Conservation (phyloP, 2,888 invertebrate genomes). For the Oscheius sp. region DNA sequence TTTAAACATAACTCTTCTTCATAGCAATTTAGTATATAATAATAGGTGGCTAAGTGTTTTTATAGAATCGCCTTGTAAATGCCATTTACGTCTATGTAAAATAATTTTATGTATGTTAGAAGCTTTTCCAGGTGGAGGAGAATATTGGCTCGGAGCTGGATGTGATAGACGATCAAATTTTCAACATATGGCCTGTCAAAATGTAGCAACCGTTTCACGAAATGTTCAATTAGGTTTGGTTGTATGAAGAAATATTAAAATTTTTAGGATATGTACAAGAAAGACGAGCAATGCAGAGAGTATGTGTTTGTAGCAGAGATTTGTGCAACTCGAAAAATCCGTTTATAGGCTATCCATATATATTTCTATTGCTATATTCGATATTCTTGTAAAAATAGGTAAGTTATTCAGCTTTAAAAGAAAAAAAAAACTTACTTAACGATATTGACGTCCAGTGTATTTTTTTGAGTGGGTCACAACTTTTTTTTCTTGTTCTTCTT, state of each 20-base stretch:
- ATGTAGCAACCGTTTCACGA: constrained; percentile 58
- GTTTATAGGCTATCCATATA: no score
- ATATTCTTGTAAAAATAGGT: constrained; percentile 13
- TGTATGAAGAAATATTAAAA: no score
- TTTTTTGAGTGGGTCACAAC: not conserved
- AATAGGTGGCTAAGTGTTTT: no score
- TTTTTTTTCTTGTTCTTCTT: constrained; percentile 46
- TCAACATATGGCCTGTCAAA: constrained; percentile 60
- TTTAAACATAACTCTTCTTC: no score
- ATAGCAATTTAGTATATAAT: no score
- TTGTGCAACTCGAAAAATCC: constrained; percentile 51
- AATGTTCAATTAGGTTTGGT: constrained; percentile 57
- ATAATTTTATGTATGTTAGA: no score
- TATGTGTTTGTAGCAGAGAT: constrained; percentile 61
- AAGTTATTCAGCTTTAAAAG: not conserved
- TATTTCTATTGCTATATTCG: not conserved
- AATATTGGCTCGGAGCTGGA: constrained; percentile 66
- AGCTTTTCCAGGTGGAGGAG: constrained; percentile 56
- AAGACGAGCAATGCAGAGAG: constrained; percentile 60
- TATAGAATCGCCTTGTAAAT: not conserved
- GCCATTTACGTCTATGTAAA: constrained; percentile 14
- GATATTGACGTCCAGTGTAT: not conserved
- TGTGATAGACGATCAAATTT: constrained; percentile 64
- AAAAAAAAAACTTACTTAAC: constrained; percentile 10
- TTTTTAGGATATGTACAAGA: constrained; percentile 56